These are phyloP conservation scores for Icerya purchasi DNA, from an alignment of 2,888 invertebrate genomes.

Conservation along the genomic window DNA sequence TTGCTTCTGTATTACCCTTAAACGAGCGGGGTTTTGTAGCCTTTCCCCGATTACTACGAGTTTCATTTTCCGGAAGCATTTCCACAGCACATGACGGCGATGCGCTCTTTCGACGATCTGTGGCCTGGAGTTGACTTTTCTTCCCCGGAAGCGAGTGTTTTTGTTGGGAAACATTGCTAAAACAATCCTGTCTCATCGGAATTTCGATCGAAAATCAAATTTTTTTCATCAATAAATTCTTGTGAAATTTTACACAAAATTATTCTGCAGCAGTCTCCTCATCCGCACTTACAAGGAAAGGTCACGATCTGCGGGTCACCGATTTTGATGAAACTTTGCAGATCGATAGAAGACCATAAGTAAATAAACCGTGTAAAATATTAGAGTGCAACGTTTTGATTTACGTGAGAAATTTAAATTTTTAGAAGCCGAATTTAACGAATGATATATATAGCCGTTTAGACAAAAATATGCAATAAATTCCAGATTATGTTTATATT, in stretches of 20 bases:
- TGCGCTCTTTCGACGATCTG: neutral
- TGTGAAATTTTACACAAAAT: neutral
- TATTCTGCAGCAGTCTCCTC: neutral
- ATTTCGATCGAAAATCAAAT: neutral
- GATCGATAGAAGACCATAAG: too few species aligned
- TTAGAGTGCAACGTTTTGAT: too few species aligned
- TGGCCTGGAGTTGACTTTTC: neutral
- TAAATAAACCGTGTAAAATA: too few species aligned
- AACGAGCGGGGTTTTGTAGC: neutral
- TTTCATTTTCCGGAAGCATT: neutral
- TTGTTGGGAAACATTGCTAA: neutral
- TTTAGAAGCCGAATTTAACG: too few species aligned
- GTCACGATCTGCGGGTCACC: too few species aligned
- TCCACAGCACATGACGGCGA: neutral
- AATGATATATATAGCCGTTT: too few species aligned
- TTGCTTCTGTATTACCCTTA: neutral
- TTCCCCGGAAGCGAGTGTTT: neutral
- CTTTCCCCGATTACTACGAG: neutral
- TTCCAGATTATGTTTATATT: too few species aligned
- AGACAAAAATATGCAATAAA: too few species aligned
- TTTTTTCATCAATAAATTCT: neutral
- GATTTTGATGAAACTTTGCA: too few species aligned
- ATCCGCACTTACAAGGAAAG: too few species aligned
- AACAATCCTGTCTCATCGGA: neutral
- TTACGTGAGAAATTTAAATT: too few species aligned